These are phyloP conservation scores for Deladenus siricidicola DNA, from an alignment of 2,888 invertebrate genomes.

Conservation along the genomic window DNA sequence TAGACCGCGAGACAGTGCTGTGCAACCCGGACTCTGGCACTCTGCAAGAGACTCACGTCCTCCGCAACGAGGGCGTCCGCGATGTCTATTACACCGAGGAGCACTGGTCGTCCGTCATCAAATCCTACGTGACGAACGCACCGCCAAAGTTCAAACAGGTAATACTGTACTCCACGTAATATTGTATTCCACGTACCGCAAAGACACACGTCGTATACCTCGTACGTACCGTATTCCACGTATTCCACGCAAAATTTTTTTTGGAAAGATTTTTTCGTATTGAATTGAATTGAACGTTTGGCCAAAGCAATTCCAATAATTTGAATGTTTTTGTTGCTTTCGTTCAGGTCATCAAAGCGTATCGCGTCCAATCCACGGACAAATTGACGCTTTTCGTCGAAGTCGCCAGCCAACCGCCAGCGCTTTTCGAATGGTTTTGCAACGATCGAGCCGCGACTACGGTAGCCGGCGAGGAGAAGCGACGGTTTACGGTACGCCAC, in stretches of 20 bases:
- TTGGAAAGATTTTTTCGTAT: too few relatives aligned
- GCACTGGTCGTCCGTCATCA: slow-evolving; percentile 51
- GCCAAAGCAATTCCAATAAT: not conserved
- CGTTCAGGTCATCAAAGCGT: slow-evolving; percentile 50
- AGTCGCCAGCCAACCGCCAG: slow-evolving; percentile 29
- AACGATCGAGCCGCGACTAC: slow-evolving; percentile 47
- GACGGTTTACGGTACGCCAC: slow-evolving; percentile 42
- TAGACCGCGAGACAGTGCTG: slow-evolving; percentile 42
- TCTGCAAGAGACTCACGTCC: slow-evolving; percentile 30
- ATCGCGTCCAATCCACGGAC: slow-evolving; percentile 45
- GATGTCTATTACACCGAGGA: slow-evolving; percentile 39
- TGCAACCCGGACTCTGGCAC: slow-evolving; percentile 21
- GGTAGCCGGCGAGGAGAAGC: slow-evolving; percentile 13
- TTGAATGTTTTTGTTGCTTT: not conserved
- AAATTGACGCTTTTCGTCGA: slow-evolving; percentile 50
- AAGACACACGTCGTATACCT: too few relatives aligned
- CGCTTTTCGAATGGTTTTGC: slow-evolving; percentile 34
- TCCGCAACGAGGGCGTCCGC: slow-evolving; percentile 29
- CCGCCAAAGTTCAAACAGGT: slow-evolving; percentile 48
- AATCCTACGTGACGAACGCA: slow-evolving; percentile 45
- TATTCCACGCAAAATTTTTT: too few relatives aligned
- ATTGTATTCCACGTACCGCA: not conserved
- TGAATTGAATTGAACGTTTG: too few relatives aligned
- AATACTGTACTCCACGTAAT: too few relatives aligned
- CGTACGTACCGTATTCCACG: too few relatives aligned